Evolutionary conservation across 1,140 invertebrate genomes (phyloP).

Genomic region (Aporrectodea caliginosa): DNA sequence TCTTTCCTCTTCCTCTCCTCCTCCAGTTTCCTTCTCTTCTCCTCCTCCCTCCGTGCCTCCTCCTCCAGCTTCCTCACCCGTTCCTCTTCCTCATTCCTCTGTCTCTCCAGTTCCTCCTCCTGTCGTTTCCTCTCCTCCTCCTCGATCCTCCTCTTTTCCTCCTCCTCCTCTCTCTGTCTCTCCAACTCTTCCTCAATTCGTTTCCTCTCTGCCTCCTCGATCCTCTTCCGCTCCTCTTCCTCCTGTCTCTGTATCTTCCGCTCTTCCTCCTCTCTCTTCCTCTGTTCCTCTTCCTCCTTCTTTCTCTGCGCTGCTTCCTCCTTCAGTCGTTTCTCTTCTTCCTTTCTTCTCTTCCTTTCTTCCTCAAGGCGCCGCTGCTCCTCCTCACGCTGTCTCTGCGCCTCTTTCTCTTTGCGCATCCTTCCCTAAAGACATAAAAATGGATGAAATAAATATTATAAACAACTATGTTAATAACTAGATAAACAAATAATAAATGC

Average conservation of each 20-base stretch:
- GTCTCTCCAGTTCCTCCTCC: not conserved
- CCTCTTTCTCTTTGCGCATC: too few species aligned
- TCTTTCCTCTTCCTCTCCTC: conserved; percentile 6
- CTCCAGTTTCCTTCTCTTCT: too few species aligned
- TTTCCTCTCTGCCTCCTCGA: not conserved
- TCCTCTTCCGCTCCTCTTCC: conserved; percentile 1
- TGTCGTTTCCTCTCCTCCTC: not conserved
- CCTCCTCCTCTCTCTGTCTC: not conserved
- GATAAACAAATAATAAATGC: too few species aligned
- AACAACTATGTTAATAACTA: too few species aligned
- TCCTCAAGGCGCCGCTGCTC: too few species aligned
- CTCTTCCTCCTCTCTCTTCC: conserved; percentile 6
- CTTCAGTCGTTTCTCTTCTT: too few species aligned
- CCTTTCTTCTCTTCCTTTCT: too few species aligned
- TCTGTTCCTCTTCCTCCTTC: conserved; percentile 2
- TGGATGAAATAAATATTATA: too few species aligned
- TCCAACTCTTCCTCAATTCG: not conserved
- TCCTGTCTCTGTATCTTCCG: not conserved
- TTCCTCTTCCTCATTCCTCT: conserved; percentile 1
- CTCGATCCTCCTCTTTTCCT: too few species aligned
- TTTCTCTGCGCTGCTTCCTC: too few species aligned
- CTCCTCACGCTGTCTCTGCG: too few species aligned
- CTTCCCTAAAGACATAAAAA: too few species aligned
- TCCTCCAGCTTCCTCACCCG: not conserved
- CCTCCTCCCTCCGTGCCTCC: not conserved